A percentile compares a stretch with the other conserved stretches of the same genome.
phyloP scores from a whole-genome alignment of 2,113 vertebrate species.

The Taurulus bubalis region DNA sequence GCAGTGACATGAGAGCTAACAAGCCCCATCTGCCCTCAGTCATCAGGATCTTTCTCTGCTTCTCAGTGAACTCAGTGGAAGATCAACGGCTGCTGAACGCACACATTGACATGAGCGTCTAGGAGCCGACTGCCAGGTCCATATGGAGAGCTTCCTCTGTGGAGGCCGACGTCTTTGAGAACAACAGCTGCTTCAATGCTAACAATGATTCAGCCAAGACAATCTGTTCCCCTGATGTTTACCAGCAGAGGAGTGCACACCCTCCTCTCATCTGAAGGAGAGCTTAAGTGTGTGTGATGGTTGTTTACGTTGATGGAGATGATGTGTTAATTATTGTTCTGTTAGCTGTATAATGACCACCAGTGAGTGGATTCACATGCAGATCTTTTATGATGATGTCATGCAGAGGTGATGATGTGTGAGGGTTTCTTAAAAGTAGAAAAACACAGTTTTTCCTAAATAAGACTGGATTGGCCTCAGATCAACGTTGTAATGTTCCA shows the following conservation, averaged over 20 bases:
- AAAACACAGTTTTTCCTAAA: too few species aligned
- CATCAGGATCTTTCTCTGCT: background rate
- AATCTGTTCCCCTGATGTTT: background rate
- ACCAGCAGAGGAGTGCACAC: background rate
- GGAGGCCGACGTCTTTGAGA: background rate
- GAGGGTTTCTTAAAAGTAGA: too few species aligned
- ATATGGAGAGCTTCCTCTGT: slow-evolving; percentile 11
- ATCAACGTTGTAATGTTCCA: background rate
- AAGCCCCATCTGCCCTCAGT: too few species aligned
- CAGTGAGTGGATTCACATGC: background rate
- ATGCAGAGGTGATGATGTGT: slow-evolving; percentile 1
- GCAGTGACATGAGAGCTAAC: background rate
- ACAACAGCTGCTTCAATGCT: slow-evolving; percentile 10
- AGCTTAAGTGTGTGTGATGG: background rate
- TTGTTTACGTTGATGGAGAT: background rate
- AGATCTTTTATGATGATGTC: slow-evolving; percentile 19
- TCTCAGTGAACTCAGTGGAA: background rate
- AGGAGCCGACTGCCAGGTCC: background rate
- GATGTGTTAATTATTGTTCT: background rate
- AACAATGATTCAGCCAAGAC: slow-evolving; percentile 10
- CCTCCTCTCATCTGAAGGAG: background rate
- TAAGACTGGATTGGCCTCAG: too few species aligned
- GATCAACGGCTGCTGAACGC: background rate
- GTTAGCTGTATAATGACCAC: slow-evolving; percentile 4
- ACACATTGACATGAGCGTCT: background rate